These are phyloP conservation scores for Diarsia dahlii DNA, from an alignment of 2,888 invertebrate species.

Conservation along the genomic window DNA sequence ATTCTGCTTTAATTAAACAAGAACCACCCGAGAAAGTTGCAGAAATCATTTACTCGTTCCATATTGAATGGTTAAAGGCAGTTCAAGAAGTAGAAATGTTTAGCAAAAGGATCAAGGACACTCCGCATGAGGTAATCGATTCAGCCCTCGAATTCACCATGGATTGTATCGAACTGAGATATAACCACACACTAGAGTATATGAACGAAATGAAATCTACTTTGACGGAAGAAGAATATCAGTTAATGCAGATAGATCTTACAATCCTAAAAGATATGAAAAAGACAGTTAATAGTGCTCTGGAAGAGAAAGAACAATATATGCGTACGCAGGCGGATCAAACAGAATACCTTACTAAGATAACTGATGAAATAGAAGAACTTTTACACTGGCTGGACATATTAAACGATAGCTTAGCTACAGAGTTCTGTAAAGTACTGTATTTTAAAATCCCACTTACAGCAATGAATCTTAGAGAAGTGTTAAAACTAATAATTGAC, in stretches of 20 bases:
- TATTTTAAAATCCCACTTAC: slow-evolving; percentile 57
- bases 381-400: slow-evolving; percentile 75
- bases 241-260: slow-evolving; percentile 62
- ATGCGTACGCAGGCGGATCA: slow-evolving; percentile 66
- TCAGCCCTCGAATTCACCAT: slow-evolving; percentile 69
- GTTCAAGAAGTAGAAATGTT: slow-evolving; percentile 70
- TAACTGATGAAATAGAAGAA: slow-evolving; percentile 72
- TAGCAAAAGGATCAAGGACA: slow-evolving; percentile 65
- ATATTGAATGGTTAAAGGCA: slow-evolving; percentile 72
- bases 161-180: slow-evolving; percentile 63
- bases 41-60: slow-evolving; percentile 67
- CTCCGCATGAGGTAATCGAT: slow-evolving; percentile 67
- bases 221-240: slow-evolving; percentile 60
- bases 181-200: slow-evolving; percentile 55
- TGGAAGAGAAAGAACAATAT: slow-evolving; percentile 68
- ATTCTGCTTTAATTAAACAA: slow-evolving; percentile 55
- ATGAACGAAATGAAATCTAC: slow-evolving; percentile 42
- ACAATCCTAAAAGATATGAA: slow-evolving; percentile 67
- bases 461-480: slow-evolving; percentile 64
- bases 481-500: slow-evolving; percentile 65
- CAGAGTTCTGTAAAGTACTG: slow-evolving; percentile 65
- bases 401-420: slow-evolving; percentile 69
- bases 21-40: slow-evolving; percentile 45
- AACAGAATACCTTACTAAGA: slow-evolving; percentile 65
- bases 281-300: slow-evolving; percentile 61